Evolutionary conservation across 2,888 invertebrate species (phyloP).

Genomic region (Platynereis dumerilii): DNA sequence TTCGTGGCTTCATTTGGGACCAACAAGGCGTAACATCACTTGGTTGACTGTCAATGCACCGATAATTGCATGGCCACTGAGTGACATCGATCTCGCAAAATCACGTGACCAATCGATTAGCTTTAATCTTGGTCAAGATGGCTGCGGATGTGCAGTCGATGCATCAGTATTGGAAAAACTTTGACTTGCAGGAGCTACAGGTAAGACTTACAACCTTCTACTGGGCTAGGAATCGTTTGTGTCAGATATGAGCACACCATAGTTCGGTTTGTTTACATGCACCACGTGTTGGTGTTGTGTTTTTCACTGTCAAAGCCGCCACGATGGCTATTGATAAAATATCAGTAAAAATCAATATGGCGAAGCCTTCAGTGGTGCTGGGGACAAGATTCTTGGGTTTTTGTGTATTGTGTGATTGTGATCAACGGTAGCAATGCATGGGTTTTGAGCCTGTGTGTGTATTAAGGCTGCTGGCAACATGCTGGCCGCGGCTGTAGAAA

Average conservation of each 20-base stretch:
- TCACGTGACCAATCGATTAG: constrained; percentile 62
- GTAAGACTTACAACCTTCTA: constrained; percentile 43
- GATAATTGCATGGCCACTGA: too few species aligned
- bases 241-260: background rate
- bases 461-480: background rate
- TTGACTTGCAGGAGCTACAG: constrained; percentile 64
- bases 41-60: too few species aligned
- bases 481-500: background rate
- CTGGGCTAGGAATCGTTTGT: background rate
- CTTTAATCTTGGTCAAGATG: constrained; percentile 63
- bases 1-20: too few species aligned
- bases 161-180: constrained; percentile 65
- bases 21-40: too few species aligned
- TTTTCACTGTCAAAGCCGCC: constrained; percentile 14
- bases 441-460: background rate
- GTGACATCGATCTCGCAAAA: constrained; percentile 46
- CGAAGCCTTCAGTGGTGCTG: constrained; percentile 38
- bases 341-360: constrained; percentile 50
- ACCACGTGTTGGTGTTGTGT: constrained; percentile 9
- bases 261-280: background rate
- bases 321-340: constrained; percentile 42
- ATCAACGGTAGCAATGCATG: background rate
- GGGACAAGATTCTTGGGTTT: background rate
- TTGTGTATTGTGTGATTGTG: background rate
- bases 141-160: constrained; percentile 66